phyloP scores from a whole-genome alignment of 2,797 vertebrate genomes.

The Anolis apletophallus region DNA sequence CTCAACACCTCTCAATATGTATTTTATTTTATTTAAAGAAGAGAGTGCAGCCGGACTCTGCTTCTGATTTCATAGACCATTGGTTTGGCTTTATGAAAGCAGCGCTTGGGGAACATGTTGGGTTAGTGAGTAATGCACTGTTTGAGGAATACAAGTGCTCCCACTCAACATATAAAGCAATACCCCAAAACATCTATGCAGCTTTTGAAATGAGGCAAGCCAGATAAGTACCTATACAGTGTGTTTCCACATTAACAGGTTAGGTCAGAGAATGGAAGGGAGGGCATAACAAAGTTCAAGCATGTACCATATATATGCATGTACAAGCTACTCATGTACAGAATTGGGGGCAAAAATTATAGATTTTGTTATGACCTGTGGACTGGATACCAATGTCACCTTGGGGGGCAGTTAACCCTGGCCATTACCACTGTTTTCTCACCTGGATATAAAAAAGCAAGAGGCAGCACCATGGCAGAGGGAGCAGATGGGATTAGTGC shows the following conservation, averaged over 20 bases:
- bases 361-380: too few species aligned
- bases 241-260: background rate
- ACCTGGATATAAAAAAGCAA: too few species aligned
- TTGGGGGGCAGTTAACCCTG: too few species aligned
- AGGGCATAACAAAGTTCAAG: background rate
- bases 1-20: constrained; percentile 69
- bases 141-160: constrained; percentile 7
- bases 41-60: constrained; percentile 50
- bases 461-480: too few species aligned
- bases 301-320: too few species aligned
- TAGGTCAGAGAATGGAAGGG: background rate
- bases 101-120: background rate
- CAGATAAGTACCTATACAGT: background rate
- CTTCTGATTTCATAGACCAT: constrained; percentile 61
- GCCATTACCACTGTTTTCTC: too few species aligned
- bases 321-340: too few species aligned
- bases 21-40: constrained; percentile 63
- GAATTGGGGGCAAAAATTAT: too few species aligned
- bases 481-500: too few species aligned
- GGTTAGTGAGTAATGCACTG: background rate
- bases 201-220: background rate
- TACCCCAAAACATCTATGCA: background rate
- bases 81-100: constrained; percentile 53
- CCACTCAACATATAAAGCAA: constrained; percentile 9
- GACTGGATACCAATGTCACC: too few species aligned